A percentile compares a stretch with the other conserved stretches of the same genome.
phyloP scores from a whole-genome alignment of 2,888 invertebrate species.

The Cerastis leucographa region DNA sequence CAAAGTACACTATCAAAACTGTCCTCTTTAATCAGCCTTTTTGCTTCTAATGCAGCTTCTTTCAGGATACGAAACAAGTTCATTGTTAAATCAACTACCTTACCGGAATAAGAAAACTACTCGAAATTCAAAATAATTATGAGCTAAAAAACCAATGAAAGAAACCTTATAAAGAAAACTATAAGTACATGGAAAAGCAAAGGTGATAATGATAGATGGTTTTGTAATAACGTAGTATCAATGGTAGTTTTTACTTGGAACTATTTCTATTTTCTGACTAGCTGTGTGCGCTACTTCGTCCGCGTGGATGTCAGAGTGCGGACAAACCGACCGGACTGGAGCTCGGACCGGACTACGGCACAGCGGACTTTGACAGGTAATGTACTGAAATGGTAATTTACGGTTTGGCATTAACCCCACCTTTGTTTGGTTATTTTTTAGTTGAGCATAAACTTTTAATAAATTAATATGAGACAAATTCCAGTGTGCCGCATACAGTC shows the following conservation, averaged over 20 bases:
- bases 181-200: neutral
- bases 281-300: neutral
- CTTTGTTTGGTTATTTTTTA: too few species aligned
- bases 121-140: neutral
- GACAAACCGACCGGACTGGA: neutral
- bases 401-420: too few species aligned
- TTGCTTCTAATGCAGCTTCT: slow-evolving; percentile 52
- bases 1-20: slow-evolving; percentile 76
- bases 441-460: too few species aligned
- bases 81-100: slow-evolving; percentile 52
- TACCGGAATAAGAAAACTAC: neutral
- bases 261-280: neutral
- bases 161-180: neutral
- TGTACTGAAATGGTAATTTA: neutral
- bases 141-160: neutral
- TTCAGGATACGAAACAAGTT: slow-evolving; percentile 54
- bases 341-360: too few species aligned
- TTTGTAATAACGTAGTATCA: slow-evolving; percentile 40
- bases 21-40: slow-evolving; percentile 67
- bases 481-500: too few species aligned
- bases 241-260: neutral
- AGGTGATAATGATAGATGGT: slow-evolving; percentile 27
- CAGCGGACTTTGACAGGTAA: too few species aligned
- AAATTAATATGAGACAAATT: too few species aligned
- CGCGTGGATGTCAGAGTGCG: neutral